Evolutionary conservation across 2,797 vertebrate genomes (phyloP).

Genomic region (Buphagus erythrorhynchus): DNA sequence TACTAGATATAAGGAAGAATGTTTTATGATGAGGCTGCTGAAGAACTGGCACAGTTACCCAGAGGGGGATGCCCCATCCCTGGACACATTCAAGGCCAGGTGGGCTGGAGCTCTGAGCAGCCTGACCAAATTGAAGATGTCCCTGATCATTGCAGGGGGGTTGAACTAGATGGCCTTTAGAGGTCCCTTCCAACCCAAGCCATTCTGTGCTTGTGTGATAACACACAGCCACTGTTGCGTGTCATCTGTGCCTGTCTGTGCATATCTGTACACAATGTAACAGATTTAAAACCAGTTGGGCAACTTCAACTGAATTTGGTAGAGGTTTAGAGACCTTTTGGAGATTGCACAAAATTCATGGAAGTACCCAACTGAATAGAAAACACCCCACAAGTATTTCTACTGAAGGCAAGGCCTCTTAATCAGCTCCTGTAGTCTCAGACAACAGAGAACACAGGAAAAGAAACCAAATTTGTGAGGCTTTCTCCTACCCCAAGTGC

Average conservation of each 20-base stretch:
- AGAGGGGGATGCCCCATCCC: neutral
- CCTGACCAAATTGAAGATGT: neutral
- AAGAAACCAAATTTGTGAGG: neutral
- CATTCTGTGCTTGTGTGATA: neutral
- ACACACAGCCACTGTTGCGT: neutral
- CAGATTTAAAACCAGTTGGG: neutral
- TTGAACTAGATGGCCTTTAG: neutral
- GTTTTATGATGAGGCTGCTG: neutral
- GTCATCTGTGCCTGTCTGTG: neutral
- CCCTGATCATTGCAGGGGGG: neutral
- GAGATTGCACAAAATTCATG: neutral
- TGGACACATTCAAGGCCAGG: neutral
- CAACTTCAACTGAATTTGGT: neutral
- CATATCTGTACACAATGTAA: neutral
- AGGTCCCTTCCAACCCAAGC: neutral
- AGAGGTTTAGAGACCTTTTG: neutral
- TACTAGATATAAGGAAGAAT: neutral
- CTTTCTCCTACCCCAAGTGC: neutral
- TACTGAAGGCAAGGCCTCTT: neutral
- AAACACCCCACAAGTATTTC: neutral
- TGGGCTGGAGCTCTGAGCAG: neutral
- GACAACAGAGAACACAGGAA: neutral
- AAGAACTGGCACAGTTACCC: neutral
- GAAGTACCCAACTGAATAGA: neutral
- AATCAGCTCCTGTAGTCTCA: neutral